phyloP scores from a whole-genome alignment of 1,140 invertebrate genomes.

The Maniola jurtina region DNA sequence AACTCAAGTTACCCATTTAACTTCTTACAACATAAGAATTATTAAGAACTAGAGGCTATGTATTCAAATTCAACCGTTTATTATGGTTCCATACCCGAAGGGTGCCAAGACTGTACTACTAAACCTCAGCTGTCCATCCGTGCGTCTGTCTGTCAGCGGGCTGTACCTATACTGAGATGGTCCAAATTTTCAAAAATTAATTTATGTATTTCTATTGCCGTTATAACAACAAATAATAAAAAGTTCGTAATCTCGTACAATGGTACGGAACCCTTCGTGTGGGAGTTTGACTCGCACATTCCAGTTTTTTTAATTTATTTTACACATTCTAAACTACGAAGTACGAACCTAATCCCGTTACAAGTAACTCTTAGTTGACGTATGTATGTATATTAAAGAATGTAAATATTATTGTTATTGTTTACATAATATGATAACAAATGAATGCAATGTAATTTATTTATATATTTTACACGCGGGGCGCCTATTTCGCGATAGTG shows the following conservation, averaged over 20 bases:
- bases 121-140: no score
- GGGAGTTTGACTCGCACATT: no score
- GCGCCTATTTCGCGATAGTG: background rate
- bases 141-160: no score
- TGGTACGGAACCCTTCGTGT: no score
- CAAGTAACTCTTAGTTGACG: background rate
- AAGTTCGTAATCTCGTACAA: no score
- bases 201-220: no score
- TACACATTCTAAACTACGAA: background rate
- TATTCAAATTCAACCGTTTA: background rate
- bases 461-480: background rate
- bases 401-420: slow-evolving; percentile 6
- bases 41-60: no score
- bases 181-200: no score
- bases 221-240: no score
- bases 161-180: background rate
- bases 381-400: background rate
- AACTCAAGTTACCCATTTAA: no score
- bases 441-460: background rate
- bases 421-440: slow-evolving; percentile 3
- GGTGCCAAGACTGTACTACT: no score
- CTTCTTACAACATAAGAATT: no score
- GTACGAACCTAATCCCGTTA: background rate
- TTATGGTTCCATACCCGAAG: background rate
- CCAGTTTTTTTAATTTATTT: background rate